Evolutionary conservation across 2,113 vertebrate species (phyloP).

Genomic region (Fukomys damarensis): DNA sequence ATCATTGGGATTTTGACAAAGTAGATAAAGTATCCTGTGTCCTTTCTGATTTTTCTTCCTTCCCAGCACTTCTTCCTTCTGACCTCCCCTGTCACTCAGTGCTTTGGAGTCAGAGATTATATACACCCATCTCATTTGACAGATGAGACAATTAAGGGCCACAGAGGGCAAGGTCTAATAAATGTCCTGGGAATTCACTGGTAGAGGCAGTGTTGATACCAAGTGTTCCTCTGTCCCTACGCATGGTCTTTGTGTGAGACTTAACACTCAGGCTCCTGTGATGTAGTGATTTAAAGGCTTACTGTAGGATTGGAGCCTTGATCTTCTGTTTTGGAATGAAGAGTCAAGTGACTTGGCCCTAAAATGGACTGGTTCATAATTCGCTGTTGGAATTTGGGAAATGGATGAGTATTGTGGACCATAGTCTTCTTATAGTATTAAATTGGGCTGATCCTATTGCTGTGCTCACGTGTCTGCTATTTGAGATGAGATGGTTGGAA

Average conservation of each 20-base stretch:
- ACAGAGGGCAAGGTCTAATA: not conserved
- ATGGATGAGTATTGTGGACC: not conserved
- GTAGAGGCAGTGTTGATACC: not conserved
- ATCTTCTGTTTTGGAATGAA: not conserved
- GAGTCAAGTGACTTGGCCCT: not conserved
- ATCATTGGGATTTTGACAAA: no score
- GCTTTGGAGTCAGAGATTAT: not conserved
- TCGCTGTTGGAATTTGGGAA: constrained; percentile 13
- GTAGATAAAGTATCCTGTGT: not conserved
- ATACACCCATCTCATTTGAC: not conserved
- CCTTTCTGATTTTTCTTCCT: not conserved
- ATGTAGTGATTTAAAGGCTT: not conserved
- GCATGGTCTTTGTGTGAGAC: not conserved
- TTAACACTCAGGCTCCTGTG: not conserved
- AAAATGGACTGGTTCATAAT: not conserved
- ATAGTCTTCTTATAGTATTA: not conserved
- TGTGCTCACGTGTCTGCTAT: not conserved
- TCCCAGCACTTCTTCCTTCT: not conserved
- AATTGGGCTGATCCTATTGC: not conserved
- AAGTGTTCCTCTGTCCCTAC: not conserved
- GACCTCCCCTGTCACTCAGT: no score
- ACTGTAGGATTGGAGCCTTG: not conserved
- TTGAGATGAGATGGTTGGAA: not conserved
- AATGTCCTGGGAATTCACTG: not conserved
- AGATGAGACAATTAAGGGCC: not conserved